Evolutionary conservation across 2,113 vertebrate genomes (phyloP), one percentile per base, ranked within the genome.

Genomic region (Corythornis vintsioides): DNA sequence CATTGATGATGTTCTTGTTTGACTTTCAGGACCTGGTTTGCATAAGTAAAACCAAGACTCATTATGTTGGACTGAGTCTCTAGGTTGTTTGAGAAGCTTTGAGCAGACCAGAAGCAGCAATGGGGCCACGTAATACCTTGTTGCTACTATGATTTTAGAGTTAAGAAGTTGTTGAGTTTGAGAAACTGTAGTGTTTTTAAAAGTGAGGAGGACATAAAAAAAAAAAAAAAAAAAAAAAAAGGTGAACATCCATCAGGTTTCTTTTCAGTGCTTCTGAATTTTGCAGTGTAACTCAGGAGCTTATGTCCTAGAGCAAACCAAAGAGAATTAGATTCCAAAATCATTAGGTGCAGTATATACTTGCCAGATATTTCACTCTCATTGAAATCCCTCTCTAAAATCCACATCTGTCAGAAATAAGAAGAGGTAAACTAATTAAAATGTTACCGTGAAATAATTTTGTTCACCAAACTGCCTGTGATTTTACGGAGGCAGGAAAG

Each of bases 391-490:
- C 9, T 48, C 66, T 89, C 72, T 83, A 56, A 89, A 85, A 52
- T 73, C 47, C 26, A 19, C 56, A 71, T 53, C 84, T 95, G 75
- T 90, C 75, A 88, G 71, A 87, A 94, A 67, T 77, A 50, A 53
- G 89, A 67, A 93, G 61, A 81, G n/a, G 25, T 86, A 71, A 88
- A 64, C 33, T 89, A 80, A 94, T 91, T 80, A 93, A 94, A 91
- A 83, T 67, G n/a, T n/a, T n/a, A n/a, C n/a, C n/a, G n/a, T n/a
- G n/a, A n/a, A n/a, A n/a, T n/a, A n/a, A n/a, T n/a, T n/a, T n/a
- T n/a, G n/a, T n/a, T n/a, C n/a, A n/a, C n/a, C n/a, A n/a, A n/a
- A n/a, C n/a, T n/a, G n/a, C n/a, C n/a, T n/a, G n/a, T n/a, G n/a
- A n/a, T n/a, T n/a, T n/a, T n/a, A n/a, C n/a, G n/a, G n/a, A n/a